Base-by-base conservation (phyloP, 2,888 invertebrate species). In the Diplolepis rosae region DNA sequence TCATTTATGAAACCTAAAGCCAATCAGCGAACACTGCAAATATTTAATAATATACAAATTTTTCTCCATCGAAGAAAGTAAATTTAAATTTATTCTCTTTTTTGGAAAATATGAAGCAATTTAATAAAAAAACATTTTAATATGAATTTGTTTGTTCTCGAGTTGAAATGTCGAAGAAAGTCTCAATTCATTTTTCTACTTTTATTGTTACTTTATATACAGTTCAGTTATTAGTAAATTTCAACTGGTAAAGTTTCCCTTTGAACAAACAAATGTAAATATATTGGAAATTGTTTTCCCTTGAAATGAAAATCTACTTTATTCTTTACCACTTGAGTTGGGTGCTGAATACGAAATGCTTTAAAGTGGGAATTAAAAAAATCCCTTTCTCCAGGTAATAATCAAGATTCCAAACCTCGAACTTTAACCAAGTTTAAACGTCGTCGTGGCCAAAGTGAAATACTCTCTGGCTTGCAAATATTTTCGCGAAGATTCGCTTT, bases 401-500 rank as follows among this genome's bases (percentile, higher is more conserved):
- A 45, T 45, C 45, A 18, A 18, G 7, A 45, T 45, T 45, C 18
- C 45, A 4, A 45, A 18, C 9, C 45, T 45, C 45, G 7, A 45
- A 45, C 18, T 45, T 45, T 45, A 45, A 45, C 45, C 11, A 48
- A 48, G 48, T 48, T 48, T 48, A 48, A 48, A 22, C 48, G 48
- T 15, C 45, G 9, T 48, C 48, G 48, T 11, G 48, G 18, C 22
- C 22, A 48, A 48, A 48, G 48, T 48, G 48, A 48, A 45, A 45
- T 45, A 45, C 9, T 18, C 45, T 45, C 18, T 48, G 22, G 48
- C 48, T 48, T 48, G 22, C 48, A 48, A 48, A 48, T 48, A 48
- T 48, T 48, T 48, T 48, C 48, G 48, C 48, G 15, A 48, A 48
- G 22, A 48, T 48, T 48, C 30, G 54, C 54, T 27, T 32, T 54